Percentiles rank a stretch among this genome's conserved stretches.
phyloP scores from a whole-genome alignment of 2,113 vertebrate genomes.

The Leuciscus idus region DNA sequence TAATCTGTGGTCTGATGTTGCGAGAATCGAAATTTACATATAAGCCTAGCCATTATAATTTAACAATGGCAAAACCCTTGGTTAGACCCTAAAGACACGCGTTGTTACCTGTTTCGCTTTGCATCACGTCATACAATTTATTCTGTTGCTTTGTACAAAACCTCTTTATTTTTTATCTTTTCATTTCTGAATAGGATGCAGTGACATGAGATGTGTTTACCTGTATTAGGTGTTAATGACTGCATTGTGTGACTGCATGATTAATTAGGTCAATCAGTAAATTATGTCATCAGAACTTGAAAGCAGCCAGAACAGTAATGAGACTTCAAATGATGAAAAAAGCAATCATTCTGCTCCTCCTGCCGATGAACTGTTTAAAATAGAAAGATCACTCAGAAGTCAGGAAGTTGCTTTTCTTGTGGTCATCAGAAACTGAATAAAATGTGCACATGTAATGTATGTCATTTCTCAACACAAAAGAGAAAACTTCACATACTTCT shows the following conservation, averaged over 20 bases:
- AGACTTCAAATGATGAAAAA: conserved; percentile 6
- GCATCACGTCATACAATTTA: not conserved
- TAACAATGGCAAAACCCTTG: not conserved
- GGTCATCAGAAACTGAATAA: not conserved
- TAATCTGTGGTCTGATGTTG: not conserved
- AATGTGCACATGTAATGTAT: not conserved
- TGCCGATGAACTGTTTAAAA: not conserved
- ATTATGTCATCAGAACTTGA: not conserved
- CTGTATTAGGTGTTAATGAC: not conserved
- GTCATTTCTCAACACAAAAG: not conserved
- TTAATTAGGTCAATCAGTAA: not conserved
- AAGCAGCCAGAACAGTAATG: not conserved
- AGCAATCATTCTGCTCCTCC: not conserved
- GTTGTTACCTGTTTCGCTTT: not conserved
- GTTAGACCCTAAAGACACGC: too few species aligned
- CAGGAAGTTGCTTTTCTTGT: conserved; percentile 4
- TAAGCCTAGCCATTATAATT: not conserved
- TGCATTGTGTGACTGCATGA: not conserved
- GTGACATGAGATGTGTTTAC: conserved; percentile 5
- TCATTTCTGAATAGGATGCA: not conserved
- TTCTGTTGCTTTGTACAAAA: not conserved
- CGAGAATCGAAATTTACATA: not conserved
- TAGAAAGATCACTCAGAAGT: not conserved
- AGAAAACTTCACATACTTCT: not conserved
- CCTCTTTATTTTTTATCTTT: not conserved